Evolutionary conservation across 2,113 vertebrate species (phyloP), one percentile per base, ranked within the genome.

Genomic region (Heterotis niloticus): DNA sequence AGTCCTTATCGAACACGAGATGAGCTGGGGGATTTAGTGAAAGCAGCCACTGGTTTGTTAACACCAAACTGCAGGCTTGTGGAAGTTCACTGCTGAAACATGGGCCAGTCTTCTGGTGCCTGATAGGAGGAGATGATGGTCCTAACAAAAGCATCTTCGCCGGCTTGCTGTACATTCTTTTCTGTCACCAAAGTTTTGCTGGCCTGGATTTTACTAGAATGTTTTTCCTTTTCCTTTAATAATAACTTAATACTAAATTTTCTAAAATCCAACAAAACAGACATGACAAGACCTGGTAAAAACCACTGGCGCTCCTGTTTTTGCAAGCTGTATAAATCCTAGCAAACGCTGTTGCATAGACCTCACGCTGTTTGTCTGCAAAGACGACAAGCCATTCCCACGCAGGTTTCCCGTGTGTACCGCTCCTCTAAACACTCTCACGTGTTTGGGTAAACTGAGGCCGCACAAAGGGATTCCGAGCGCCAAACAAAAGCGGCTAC

Each of bases 21-120:
- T 78, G 76, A 59, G 77, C n/a, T 65, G 74, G 13, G 64, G 84
- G 84, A 7, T 2, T 85, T 84, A 79, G 77, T 52, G 74, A 66
- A 68, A 69, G 26, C 29, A 52, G 28, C 57, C 26, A 1, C 26
- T 5, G 34, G 69, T 26, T 73, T 18, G 57, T 59, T 26, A 56
- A 67, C 44, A 52, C 76, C 28, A 10, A 67, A 62, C 20, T 65
- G 64, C 34, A 1, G 59, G 59, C 3, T 20, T 17, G 59, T 11
- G 11, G 3, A 44, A 44, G 34, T 44, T 44, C 34, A 7, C 34
- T 44, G 34, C 34, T 44, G 34, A 44, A 44, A 44, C 7, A 44
- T 7, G 7, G 34, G 34, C 34, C 34, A 44, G n/a, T n/a, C n/a
- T n/a, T n/a, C n/a, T 13, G 62, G 9, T 20, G 62, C 44, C 67